Evolutionary conservation across 2,797 vertebrate species (phyloP).

Genomic region (Pantherophis alleghaniensis): DNA sequence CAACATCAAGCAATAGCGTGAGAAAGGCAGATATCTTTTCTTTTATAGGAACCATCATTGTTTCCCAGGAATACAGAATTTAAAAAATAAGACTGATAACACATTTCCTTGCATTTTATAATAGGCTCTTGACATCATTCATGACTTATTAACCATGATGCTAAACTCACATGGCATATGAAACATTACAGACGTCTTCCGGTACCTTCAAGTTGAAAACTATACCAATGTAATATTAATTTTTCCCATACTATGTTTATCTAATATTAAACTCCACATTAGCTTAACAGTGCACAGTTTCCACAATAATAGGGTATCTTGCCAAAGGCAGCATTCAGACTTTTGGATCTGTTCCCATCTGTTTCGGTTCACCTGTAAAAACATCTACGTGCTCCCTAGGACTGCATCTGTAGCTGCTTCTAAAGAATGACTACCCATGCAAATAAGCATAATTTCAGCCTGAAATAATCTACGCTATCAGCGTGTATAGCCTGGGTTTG

Average conservation of each 20-base stretch:
- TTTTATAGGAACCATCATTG: slow-evolving; percentile 69
- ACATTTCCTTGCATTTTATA: slow-evolving; percentile 69
- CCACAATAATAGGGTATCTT: slow-evolving; percentile 82
- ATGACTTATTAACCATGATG: slow-evolving; percentile 69
- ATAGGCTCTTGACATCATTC: slow-evolving; percentile 70
- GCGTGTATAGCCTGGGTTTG: slow-evolving; percentile 64
- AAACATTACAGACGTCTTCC: slow-evolving; percentile 55
- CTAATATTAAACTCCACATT: slow-evolving; percentile 80
- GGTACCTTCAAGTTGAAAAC: slow-evolving; percentile 68
- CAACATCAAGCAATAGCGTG: slow-evolving; percentile 57
- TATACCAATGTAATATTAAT: slow-evolving; percentile 67
- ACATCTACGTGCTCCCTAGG: slow-evolving; percentile 82
- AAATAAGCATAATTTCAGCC: slow-evolving; percentile 80
- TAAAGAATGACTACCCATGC: slow-evolving; percentile 84
- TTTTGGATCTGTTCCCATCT: slow-evolving; percentile 80
- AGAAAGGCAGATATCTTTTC: slow-evolving; percentile 68
- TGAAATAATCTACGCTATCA: slow-evolving; percentile 77
- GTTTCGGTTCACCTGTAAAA: slow-evolving; percentile 87
- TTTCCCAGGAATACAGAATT: slow-evolving; percentile 68
- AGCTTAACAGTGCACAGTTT: slow-evolving; percentile 79
- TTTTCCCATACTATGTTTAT: slow-evolving; percentile 70
- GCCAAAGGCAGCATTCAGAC: slow-evolving; percentile 82
- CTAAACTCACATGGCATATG: slow-evolving; percentile 57
- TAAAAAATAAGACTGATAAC: slow-evolving; percentile 56
- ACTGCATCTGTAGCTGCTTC: slow-evolving; percentile 82